Percentiles rank a stretch among this genome's conserved stretches.
These are phyloP conservation scores for Punctoribates punctum DNA, from an alignment of 2,888 invertebrate species.

Conservation along the genomic window DNA sequence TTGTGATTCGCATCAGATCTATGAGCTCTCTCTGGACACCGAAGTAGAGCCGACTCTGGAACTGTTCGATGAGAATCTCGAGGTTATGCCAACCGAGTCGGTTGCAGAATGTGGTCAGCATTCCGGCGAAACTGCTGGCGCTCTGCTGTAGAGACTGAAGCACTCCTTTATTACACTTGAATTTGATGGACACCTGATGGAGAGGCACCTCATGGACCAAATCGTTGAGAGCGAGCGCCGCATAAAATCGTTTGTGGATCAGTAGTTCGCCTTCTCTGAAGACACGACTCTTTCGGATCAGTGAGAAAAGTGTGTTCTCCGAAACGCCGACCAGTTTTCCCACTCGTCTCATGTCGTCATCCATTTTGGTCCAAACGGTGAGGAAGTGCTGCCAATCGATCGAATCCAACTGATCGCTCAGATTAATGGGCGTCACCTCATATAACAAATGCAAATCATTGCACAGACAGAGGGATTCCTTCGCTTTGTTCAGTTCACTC, in stretches of 20 bases:
- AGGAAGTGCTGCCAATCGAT: conserved; percentile 67
- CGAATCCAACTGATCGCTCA: conserved; percentile 71
- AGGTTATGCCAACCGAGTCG: conserved; percentile 88
- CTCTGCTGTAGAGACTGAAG: conserved; percentile 91
- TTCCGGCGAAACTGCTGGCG: conserved; percentile 92
- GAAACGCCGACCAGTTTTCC: conserved; percentile 82
- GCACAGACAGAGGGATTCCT: conserved; percentile 84
- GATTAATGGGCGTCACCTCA: conserved; percentile 81
- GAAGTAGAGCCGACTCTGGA: conserved; percentile 88
- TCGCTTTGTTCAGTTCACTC: conserved; percentile 80
- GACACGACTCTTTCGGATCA: background rate
- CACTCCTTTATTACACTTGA: conserved; percentile 79
- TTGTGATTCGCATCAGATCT: conserved; percentile 79
- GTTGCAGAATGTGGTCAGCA: conserved; percentile 92
- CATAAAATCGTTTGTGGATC: conserved; percentile 67
- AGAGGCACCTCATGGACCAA: conserved; percentile 85
- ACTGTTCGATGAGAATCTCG: conserved; percentile 81
- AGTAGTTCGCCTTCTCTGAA: conserved; percentile 48
- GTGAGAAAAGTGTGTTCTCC: conserved; percentile 61
- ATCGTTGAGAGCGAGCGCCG: conserved; percentile 85
- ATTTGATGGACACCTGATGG: conserved; percentile 73
- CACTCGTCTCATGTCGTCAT: conserved; percentile 74
- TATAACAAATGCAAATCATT: conserved; percentile 93
- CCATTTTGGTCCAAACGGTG: conserved; percentile 75
- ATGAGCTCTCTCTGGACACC: conserved; percentile 87